Conservation (phyloP, 2,888 invertebrate species). For the Spilosoma lubricipeda region DNA sequence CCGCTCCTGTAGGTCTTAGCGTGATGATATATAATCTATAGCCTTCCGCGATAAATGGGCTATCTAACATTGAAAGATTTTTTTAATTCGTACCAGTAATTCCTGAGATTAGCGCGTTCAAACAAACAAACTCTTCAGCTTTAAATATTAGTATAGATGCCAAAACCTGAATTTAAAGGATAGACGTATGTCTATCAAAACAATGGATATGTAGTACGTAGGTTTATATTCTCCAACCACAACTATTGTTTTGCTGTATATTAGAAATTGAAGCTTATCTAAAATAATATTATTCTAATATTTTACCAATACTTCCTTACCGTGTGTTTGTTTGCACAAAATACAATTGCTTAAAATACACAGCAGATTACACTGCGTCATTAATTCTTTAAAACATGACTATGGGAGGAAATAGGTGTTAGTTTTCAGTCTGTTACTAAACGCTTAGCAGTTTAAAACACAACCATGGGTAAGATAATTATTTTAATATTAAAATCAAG, state of each 20-base stretch:
- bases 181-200: too few species aligned
- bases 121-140: too few species aligned
- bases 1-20: too few species aligned
- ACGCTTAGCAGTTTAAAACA: not conserved
- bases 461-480: not conserved
- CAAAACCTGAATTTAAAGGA: too few species aligned
- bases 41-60: too few species aligned
- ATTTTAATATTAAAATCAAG: not conserved
- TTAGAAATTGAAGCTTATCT: not conserved
- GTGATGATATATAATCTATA: too few species aligned
- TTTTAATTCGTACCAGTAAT: too few species aligned
- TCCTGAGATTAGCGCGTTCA: too few species aligned
- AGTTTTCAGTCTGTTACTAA: not conserved
- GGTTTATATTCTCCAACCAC: too few species aligned
- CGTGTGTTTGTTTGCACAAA: too few species aligned
- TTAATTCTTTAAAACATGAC: not conserved
- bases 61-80: too few species aligned
- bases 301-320: not conserved
- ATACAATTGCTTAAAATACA: not conserved
- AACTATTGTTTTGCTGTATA: not conserved
- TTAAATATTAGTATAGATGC: too few species aligned
- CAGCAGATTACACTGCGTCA: not conserved
- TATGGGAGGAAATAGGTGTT: not conserved
- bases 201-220: not conserved
- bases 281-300: not conserved